phyloP scores from a whole-genome alignment of 2,797 vertebrate genomes.

The Dipus sagitta region DNA sequence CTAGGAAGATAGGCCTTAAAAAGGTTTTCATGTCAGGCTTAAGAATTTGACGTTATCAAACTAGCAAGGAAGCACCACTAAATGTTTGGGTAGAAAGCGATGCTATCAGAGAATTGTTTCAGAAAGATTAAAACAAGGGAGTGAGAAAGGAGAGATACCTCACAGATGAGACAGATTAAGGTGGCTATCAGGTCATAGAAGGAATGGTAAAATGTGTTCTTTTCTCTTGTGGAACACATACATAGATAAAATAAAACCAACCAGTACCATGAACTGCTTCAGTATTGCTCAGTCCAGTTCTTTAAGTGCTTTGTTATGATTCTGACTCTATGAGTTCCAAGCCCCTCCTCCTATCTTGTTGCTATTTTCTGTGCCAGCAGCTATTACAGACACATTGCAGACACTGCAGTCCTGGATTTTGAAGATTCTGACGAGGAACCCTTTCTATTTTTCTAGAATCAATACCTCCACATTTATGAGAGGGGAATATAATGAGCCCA shows the following conservation, averaged over 20 bases:
- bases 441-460: conserved; percentile 52
- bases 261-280: background rate
- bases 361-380: conserved; percentile 34
- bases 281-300: background rate
- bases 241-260: conserved; percentile 33
- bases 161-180: conserved; percentile 24
- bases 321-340: conserved; percentile 5
- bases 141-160: conserved; percentile 2
- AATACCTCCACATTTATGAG: conserved; percentile 26
- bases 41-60: conserved; percentile 54
- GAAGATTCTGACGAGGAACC: conserved; percentile 3
- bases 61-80: background rate
- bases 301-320: conserved; percentile 28
- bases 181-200: background rate
- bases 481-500: conserved; percentile 33
- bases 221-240: conserved; percentile 1
- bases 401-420: background rate
- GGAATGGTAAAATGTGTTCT: conserved; percentile 9
- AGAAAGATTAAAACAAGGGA: conserved; percentile 34
- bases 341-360: background rate
- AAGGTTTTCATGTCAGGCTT: conserved; percentile 45
- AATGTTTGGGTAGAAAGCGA: conserved; percentile 49
- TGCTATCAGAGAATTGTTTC: conserved; percentile 44
- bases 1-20: conserved; percentile 47
- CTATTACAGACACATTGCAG: background rate